Conservation (phyloP, 1,140 invertebrate species). For the Lucilia cuprina region DNA sequence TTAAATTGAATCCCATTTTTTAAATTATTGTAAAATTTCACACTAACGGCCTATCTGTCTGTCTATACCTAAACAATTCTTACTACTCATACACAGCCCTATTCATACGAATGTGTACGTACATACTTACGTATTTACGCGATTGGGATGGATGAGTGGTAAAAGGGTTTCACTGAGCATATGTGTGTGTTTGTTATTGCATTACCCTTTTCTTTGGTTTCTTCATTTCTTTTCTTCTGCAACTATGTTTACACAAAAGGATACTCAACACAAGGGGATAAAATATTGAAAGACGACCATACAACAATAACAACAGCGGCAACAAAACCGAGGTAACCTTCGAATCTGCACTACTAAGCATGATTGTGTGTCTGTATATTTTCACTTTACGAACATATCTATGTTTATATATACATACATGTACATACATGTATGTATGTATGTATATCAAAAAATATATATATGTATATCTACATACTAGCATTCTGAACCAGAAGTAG, state of each 20-base stretch:
- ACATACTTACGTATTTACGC: neutral
- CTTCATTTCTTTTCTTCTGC: conserved; percentile 25
- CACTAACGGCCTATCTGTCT: neutral
- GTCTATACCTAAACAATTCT: neutral
- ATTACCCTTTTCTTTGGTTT: conserved; percentile 21
- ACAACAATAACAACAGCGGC: neutral
- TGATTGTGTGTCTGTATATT: neutral
- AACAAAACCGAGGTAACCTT: neutral
- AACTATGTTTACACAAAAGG: conserved; percentile 38
- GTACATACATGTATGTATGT: neutral
- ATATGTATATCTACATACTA: too few species aligned
- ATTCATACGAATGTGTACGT: neutral
- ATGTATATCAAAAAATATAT: too few species aligned
- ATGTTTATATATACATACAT: neutral
- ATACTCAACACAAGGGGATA: conserved; percentile 39
- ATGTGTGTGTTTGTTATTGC: neutral
- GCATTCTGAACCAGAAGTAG: neutral
- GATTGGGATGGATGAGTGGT: neutral
- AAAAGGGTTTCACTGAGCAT: neutral
- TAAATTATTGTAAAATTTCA: conserved; percentile 41
- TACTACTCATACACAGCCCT: neutral
- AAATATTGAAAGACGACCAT: conserved; percentile 24
- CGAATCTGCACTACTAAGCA: neutral
- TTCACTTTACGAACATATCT: neutral
- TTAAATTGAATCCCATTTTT: conserved; percentile 40